phyloP scores from a whole-genome alignment of 2,113 vertebrate species.

The Hydrolagus affinis region DNA sequence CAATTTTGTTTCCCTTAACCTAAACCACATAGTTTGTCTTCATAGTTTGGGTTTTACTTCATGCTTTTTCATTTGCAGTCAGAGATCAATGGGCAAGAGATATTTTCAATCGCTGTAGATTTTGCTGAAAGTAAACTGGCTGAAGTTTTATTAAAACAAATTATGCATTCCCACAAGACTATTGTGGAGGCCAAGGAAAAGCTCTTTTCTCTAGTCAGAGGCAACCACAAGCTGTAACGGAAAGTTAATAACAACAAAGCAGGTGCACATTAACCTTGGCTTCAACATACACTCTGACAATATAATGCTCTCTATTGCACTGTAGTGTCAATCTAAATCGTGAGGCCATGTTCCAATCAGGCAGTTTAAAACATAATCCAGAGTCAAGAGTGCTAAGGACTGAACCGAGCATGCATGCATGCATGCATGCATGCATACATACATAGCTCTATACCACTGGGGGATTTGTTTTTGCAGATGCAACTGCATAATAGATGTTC shows the following conservation, averaged over 20 bases:
- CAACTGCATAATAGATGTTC: too few relatives aligned
- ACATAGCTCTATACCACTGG: too few relatives aligned
- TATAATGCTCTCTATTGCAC: too few relatives aligned
- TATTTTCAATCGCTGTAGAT: not conserved
- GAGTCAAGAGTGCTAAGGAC: too few relatives aligned
- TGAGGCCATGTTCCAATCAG: too few relatives aligned
- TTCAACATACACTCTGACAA: not conserved
- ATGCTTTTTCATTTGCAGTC: not conserved
- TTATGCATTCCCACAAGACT: not conserved
- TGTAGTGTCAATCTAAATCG: too few relatives aligned
- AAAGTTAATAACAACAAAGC: too few relatives aligned
- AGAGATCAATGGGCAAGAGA: not conserved
- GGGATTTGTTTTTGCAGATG: too few relatives aligned
- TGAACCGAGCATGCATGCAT: too few relatives aligned
- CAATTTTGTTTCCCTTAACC: not conserved
- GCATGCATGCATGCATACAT: too few relatives aligned
- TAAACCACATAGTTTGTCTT: constrained; percentile 9
- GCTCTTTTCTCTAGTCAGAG: not conserved
- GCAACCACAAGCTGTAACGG: not conserved
- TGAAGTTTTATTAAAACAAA: not conserved
- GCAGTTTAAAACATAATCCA: too few relatives aligned
- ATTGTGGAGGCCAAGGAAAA: not conserved
- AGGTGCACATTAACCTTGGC: not conserved
- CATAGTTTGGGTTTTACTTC: not conserved
- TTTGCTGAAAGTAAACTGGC: not conserved